A percentile compares a stretch with the other conserved stretches of the same genome.
phyloP scores from a whole-genome alignment of 2,888 invertebrate species.

The Euphydryas editha region DNA sequence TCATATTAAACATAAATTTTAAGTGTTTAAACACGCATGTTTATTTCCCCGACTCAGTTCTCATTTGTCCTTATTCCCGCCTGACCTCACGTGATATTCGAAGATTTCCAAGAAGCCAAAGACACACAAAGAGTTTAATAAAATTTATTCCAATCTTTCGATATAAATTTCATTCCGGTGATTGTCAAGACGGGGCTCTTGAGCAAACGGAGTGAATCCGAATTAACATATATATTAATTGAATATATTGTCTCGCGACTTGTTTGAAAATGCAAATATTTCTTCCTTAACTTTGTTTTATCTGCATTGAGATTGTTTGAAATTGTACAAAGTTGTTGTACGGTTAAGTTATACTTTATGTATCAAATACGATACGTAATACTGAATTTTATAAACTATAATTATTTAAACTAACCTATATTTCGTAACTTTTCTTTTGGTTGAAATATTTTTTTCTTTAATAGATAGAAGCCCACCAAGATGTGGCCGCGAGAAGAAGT shows the following conservation, averaged over 20 bases:
- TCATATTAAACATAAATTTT: too few species aligned
- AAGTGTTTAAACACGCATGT: background rate
- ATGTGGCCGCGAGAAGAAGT: too few species aligned
- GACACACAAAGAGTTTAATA: constrained; percentile 15
- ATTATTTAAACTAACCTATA: too few species aligned
- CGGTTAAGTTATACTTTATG: background rate
- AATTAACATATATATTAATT: constrained; percentile 64
- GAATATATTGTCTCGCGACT: constrained; percentile 60
- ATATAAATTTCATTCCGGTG: constrained; percentile 38
- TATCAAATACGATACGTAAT: background rate
- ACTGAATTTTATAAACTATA: too few species aligned
- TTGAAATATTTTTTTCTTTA: too few species aligned
- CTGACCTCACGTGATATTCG: background rate
- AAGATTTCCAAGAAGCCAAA: constrained; percentile 1
- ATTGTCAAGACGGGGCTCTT: constrained; percentile 40
- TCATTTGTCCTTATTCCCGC: background rate
- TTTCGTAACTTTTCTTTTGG: too few species aligned
- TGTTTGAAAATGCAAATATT: constrained; percentile 42
- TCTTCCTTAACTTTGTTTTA: constrained; percentile 28
- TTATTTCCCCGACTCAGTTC: background rate
- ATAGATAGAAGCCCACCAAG: too few species aligned
- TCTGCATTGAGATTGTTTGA: constrained; percentile 13
- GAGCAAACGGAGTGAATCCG: constrained; percentile 43
- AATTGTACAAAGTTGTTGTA: constrained; percentile 9
- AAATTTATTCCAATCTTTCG: constrained; percentile 23